Percentiles rank a stretch among this genome's conserved stretches.
These are phyloP conservation scores for Ditylenchus weischeri DNA, from an alignment of 2,888 invertebrate species.

Conservation along the genomic window DNA sequence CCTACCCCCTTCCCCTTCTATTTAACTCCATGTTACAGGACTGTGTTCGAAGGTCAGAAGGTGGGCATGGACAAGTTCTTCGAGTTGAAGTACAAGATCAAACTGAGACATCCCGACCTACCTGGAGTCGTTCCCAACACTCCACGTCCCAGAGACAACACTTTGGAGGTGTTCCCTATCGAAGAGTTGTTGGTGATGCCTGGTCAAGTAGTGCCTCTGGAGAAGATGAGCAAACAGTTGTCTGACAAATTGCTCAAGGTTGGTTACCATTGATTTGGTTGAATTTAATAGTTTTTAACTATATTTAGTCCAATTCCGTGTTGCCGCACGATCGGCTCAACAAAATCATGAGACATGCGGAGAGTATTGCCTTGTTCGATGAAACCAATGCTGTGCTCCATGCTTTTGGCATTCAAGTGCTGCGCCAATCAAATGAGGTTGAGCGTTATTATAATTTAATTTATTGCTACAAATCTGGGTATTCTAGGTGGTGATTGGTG, in stretches of 20 bases:
- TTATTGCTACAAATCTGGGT: neutral
- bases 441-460: neutral
- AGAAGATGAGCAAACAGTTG: conserved; percentile 22
- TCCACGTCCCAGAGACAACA: conserved; percentile 15
- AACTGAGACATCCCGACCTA: conserved; percentile 14
- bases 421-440: neutral
- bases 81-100: conserved; percentile 16
- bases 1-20: neutral
- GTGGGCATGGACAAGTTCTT: conserved; percentile 21
- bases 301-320: conserved; percentile 21
- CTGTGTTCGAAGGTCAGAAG: conserved; percentile 14
- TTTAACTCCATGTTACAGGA: neutral
- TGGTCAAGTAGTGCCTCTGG: conserved; percentile 27
- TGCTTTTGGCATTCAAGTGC: conserved; percentile 22
- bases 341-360: conserved; percentile 20
- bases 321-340: conserved; percentile 4
- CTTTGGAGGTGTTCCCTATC: conserved; percentile 7
- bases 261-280: neutral
- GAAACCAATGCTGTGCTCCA: conserved; percentile 17
- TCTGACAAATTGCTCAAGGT: conserved; percentile 19
- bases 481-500: conserved; percentile 7
- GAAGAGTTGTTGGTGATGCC: conserved; percentile 16
- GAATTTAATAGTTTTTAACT: neutral
- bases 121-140: conserved; percentile 23
- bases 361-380: conserved; percentile 1